Evolutionary conservation across 2,888 invertebrate genomes (phyloP).

Genomic region (Sminthurinus aureus): DNA sequence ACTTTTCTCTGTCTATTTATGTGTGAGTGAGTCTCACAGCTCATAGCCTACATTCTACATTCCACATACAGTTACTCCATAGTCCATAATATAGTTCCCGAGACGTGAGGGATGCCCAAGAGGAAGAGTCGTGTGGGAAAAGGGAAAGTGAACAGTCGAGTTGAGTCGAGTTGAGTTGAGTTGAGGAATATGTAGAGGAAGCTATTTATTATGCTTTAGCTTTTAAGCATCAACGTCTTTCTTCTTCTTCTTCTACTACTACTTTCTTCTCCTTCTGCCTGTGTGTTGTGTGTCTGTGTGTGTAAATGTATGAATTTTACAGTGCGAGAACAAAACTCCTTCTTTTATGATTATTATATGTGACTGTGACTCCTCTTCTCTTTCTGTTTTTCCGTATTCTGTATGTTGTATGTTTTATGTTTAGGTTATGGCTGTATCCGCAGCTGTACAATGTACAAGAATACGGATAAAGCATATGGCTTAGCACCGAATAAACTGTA

Average conservation of each 20-base stretch:
- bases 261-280: neutral
- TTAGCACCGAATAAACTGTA: neutral
- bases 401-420: neutral
- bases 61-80: too few relatives aligned
- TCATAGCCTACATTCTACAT: too few relatives aligned
- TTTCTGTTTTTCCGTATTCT: neutral
- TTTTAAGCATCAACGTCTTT: constrained; percentile 14
- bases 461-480: neutral
- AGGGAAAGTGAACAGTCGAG: neutral
- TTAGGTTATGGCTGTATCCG: constrained; percentile 24
- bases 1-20: too few relatives aligned
- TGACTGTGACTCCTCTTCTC: constrained; percentile 9
- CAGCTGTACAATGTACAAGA: too few relatives aligned
- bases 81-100: too few relatives aligned
- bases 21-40: neutral
- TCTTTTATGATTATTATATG: constrained; percentile 36
- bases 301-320: constrained; percentile 27
- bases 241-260: neutral
- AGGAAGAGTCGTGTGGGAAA: neutral
- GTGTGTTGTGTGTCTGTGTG: too few relatives aligned
- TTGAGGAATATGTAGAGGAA: constrained; percentile 2
- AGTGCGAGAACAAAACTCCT: constrained; percentile 14
- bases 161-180: neutral
- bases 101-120: constrained; percentile 1
- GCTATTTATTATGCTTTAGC: constrained; percentile 28